Base-by-base conservation (phyloP, 2,113 vertebrate genomes). In the Anas platyrhynchos region DNA sequence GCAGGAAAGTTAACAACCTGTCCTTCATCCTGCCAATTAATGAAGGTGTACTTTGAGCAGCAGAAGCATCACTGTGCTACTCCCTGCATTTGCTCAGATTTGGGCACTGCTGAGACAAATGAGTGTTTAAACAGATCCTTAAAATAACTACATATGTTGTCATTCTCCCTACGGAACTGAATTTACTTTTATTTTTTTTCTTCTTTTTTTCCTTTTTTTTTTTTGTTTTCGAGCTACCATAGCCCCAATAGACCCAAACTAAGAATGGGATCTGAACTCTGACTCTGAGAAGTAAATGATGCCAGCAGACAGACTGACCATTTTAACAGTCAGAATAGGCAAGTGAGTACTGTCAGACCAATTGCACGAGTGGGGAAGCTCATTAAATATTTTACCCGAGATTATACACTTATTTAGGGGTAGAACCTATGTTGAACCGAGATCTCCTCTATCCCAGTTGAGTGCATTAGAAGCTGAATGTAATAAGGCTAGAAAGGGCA, bases 1-100 rank as follows among this genome's bases (percentile, higher is more conserved):
- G 76, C 76, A 91, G 76, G 90, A 93, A 90, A 56, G 83, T 77
- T 93, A 90, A 61, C 76, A 91, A 52, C 38, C 48, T 91, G 93
- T 95, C 91, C 72, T 96, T 96, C 93, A 86, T 81, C 65, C 80
- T 91, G 76, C 38, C 88, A 88, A 75, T 96, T 97, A 96, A 95
- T 56, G 54, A 68, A 78, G 32, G 46, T 54, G 7, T 38, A n/a
- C 41, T 95, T 91, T n/a, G 31, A 91, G 61, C 61, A 81, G 52
- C 31, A 91, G 56, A 93, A 81, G 46, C 46, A 67, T 92, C 6
- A 22, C 65, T 81, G 80, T 78, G 73, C 23, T 74, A 31, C 56
- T 93, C 55, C 13, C 16, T 74, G 34, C 0, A 67, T 91, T 87
- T 88, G 55, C 41, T 88, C 36, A 16, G 68, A 86, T 38, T 1